Percentiles rank a stretch among this genome's conserved stretches.
Conservation (phyloP, 2,888 invertebrate genomes). For the Ichneumon xanthorius region DNA sequence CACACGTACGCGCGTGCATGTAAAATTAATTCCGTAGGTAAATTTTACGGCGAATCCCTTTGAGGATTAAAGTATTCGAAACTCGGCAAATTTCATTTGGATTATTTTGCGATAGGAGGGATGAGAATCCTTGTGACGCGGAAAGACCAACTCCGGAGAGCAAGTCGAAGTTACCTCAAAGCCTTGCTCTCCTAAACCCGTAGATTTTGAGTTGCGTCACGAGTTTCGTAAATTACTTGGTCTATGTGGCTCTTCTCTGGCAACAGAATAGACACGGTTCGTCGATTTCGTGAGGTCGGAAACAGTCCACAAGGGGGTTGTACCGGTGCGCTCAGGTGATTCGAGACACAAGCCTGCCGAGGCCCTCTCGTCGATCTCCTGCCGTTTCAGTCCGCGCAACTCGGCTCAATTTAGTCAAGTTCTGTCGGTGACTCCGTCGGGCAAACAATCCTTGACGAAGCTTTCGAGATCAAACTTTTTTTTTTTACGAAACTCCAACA, state of each 20-base stretch:
- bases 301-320: slow-evolving; percentile 61
- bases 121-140: not conserved
- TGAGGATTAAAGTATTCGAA: not conserved
- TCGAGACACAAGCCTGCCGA: slow-evolving; percentile 7
- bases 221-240: slow-evolving; percentile 58
- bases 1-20: not conserved
- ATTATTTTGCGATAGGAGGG: not conserved
- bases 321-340: slow-evolving; percentile 51
- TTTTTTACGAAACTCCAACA: not conserved
- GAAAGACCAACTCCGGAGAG: not conserved
- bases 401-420: not conserved
- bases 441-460: slow-evolving; percentile 6
- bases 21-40: not conserved
- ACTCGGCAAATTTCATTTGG: not conserved
- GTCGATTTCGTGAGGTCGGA: slow-evolving; percentile 61
- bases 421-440: slow-evolving; percentile 17
- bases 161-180: slow-evolving; percentile 24
- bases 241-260: slow-evolving; percentile 11
- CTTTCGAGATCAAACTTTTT: not conserved
- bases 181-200: slow-evolving; percentile 1
- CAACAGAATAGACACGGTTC: slow-evolving; percentile 49
- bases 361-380: slow-evolving; percentile 42
- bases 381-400: slow-evolving; percentile 27
- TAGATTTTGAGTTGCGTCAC: slow-evolving; percentile 43
- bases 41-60: not conserved